phyloP scores from a whole-genome alignment of 2,797 vertebrate species.

The Zalophus californianus region DNA sequence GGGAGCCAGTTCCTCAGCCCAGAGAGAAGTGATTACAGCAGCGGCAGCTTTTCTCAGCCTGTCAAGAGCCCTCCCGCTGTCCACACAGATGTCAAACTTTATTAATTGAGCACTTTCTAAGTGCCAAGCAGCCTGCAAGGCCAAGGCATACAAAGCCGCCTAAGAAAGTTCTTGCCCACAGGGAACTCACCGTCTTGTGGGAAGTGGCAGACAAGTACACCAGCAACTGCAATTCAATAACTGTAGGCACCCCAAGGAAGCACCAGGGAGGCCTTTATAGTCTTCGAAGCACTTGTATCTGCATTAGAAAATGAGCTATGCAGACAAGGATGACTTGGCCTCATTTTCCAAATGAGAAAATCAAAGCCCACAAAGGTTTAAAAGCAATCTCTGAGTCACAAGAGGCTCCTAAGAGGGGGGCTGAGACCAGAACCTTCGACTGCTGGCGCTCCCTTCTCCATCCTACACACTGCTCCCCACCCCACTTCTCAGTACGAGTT shows the following conservation, averaged over 20 bases:
- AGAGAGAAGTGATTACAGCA: slow-evolving; percentile 36
- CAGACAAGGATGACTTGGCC: not conserved
- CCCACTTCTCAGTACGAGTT: not conserved
- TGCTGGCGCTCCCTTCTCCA: not conserved
- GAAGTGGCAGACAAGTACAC: slow-evolving; percentile 16
- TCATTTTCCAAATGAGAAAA: slow-evolving; percentile 47
- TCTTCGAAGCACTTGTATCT: not conserved
- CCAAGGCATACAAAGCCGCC: not conserved
- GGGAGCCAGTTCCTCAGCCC: not conserved
- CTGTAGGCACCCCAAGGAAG: not conserved
- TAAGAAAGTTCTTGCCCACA: slow-evolving; percentile 58
- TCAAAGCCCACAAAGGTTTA: not conserved
- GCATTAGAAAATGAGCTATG: not conserved
- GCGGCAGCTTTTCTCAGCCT: not conserved
- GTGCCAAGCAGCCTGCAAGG: not conserved
- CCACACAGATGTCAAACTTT: not conserved
- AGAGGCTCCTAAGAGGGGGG: not conserved
- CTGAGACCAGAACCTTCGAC: not conserved
- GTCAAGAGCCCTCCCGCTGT: not conserved
- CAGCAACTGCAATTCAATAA: not conserved
- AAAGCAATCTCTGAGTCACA: not conserved
- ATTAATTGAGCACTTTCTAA: slow-evolving; percentile 57
- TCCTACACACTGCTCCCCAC: no score
- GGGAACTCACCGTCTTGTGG: slow-evolving; percentile 51
- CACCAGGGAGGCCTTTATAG: not conserved